Evolutionary conservation across 1,140 invertebrate species (phyloP).

Genomic region (Neelides sp.): DNA sequence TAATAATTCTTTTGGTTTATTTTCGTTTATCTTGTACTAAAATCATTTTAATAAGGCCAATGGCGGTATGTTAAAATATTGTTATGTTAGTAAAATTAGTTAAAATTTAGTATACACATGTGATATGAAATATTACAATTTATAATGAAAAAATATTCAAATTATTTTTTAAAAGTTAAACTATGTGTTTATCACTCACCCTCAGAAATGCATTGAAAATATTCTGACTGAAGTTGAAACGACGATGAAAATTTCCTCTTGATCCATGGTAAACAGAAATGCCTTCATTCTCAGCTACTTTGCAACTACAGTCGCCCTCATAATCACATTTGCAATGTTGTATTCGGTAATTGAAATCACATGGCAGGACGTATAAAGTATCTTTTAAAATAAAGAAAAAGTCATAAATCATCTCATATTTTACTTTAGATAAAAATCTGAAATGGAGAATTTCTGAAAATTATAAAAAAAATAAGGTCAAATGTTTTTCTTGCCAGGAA

Average conservation of each 20-base stretch:
- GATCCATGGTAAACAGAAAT: constrained; percentile 78
- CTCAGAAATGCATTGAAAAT: no score
- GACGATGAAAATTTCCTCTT: constrained; percentile 69
- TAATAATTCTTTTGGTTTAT: no score
- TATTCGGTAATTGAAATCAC: constrained; percentile 4
- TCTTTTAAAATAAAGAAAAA: neutral
- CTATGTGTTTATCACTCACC: no score
- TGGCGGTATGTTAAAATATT: no score
- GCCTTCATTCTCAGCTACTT: constrained; percentile 57
- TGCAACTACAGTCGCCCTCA: constrained; percentile 69
- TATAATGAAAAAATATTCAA: no score
- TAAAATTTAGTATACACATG: no score
- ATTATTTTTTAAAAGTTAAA: no score
- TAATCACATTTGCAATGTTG: constrained; percentile 10
- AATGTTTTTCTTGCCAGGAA: constrained; percentile 47
- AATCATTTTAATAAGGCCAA: no score
- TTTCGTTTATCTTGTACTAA: no score
- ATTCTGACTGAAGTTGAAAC: no score
- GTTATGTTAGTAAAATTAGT: no score
- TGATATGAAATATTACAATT: no score
- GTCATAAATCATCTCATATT: neutral
- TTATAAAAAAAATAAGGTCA: constrained; percentile 3
- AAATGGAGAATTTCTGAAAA: neutral
- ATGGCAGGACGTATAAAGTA: constrained; percentile 4
- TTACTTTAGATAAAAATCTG: neutral